These are phyloP conservation scores for Nixonia krombeini DNA, from an alignment of 1,140 invertebrate genomes.

Conservation along the genomic window DNA sequence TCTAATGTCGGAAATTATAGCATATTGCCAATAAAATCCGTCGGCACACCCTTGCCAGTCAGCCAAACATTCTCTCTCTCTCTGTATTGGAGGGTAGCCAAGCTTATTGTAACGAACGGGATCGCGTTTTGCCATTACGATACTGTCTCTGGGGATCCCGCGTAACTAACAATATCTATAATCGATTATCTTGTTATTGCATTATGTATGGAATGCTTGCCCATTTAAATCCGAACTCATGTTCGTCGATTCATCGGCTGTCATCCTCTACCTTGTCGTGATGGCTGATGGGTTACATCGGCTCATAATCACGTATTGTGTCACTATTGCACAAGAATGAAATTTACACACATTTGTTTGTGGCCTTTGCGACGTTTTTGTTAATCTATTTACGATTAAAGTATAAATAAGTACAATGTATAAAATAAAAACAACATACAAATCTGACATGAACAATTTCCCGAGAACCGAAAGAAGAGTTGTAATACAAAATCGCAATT, in stretches of 20 bases:
- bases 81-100: slow-evolving; percentile 54
- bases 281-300: no score
- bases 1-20: slow-evolving; percentile 73
- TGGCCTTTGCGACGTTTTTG: no score
- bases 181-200: slow-evolving; percentile 61
- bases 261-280: no score
- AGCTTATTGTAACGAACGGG: slow-evolving; percentile 68
- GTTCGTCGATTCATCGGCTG: slow-evolving; percentile 43
- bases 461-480: no score
- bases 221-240: slow-evolving; percentile 32
- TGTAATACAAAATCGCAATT: no score
- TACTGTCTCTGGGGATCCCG: slow-evolving; percentile 57
- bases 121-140: slow-evolving; percentile 63
- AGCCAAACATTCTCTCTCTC: slow-evolving; percentile 57
- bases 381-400: no score
- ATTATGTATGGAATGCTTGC: slow-evolving; percentile 28
- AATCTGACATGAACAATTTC: no score
- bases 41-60: slow-evolving; percentile 57
- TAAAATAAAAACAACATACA: no score
- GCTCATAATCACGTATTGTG: slow-evolving; percentile 33
- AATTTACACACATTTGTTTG: slow-evolving; percentile 2
- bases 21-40: slow-evolving; percentile 73
- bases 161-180: slow-evolving; percentile 61
- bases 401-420: no score
- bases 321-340: slow-evolving; percentile 9